Conservation (phyloP, 2,888 invertebrate genomes). For the Synergus itoensis region DNA sequence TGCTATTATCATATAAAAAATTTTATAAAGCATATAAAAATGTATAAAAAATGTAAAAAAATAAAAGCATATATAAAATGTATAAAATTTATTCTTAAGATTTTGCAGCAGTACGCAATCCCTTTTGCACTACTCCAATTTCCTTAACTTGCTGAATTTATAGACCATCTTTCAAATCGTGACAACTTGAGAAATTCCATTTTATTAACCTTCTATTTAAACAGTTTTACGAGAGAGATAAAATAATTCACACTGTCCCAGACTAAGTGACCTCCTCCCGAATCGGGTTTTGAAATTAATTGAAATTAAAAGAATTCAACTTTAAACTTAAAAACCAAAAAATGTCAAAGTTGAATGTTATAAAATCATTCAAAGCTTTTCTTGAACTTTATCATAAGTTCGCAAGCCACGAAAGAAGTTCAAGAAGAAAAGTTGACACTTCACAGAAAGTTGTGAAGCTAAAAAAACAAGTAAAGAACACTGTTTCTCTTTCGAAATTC, state of each 20-base stretch:
- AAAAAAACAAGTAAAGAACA: conserved; percentile 2
- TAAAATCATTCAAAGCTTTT: not conserved
- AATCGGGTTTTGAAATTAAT: no score
- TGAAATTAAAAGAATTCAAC: no score
- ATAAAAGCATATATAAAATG: no score
- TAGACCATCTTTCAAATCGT: conserved; percentile 1
- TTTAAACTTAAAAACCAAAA: no score
- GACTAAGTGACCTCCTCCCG: not conserved
- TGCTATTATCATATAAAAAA: no score
- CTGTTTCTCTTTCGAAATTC: not conserved
- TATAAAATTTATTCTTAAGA: not conserved
- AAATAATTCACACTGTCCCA: not conserved
- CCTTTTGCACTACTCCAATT: not conserved
- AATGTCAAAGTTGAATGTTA: not conserved
- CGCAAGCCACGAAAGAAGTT: not conserved
- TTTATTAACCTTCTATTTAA: conserved; percentile 17
- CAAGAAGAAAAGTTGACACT: not conserved
- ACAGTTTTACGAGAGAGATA: conserved; percentile 15
- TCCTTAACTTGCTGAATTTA: not conserved
- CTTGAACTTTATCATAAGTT: not conserved
- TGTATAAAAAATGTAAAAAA: conserved; percentile 8
- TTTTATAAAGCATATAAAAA: no score
- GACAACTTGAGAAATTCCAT: conserved; percentile 8
- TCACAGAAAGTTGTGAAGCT: not conserved
- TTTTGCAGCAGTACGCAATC: not conserved